These are phyloP conservation scores for Rotaria macrura DNA, from an alignment of 2,888 invertebrate species.

Conservation along the genomic window DNA sequence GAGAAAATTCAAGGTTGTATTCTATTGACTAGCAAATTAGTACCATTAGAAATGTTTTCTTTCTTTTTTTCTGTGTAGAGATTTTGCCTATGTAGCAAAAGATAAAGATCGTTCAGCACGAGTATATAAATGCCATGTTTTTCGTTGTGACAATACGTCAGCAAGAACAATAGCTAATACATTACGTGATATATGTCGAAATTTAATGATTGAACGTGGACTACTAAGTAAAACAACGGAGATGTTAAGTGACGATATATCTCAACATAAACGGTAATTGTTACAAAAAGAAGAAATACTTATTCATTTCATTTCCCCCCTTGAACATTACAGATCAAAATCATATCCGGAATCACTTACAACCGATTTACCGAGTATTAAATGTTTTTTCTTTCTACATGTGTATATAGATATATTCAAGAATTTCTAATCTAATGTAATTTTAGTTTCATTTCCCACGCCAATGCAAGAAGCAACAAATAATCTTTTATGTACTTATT, in stretches of 20 bases:
- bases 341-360: neutral
- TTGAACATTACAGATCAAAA: neutral
- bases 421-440: no score
- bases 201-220: conserved; percentile 9
- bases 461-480: conserved; percentile 97
- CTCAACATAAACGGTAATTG: neutral
- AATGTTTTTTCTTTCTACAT: neutral
- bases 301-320: neutral
- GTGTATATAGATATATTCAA: neutral
- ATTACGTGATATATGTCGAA: conserved; percentile 71
- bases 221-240: neutral
- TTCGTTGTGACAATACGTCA: conserved; percentile 65
- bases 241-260: neutral
- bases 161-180: conserved; percentile 89
- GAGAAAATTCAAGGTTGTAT: conserved; percentile 78
- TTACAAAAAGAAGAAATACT: neutral
- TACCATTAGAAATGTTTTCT: no score
- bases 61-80: no score
- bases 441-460: conserved; percentile 63
- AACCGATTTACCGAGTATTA: neutral
- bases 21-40: no score
- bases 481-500: conserved; percentile 76
- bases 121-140: conserved; percentile 53
- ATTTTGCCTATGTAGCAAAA: conserved; percentile 91
- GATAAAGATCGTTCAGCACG: conserved; percentile 55